These are phyloP conservation scores for Actinernus sp. DNA, from an alignment of 92 coral and sea anemone species.

Conservation along the genomic window DNA sequence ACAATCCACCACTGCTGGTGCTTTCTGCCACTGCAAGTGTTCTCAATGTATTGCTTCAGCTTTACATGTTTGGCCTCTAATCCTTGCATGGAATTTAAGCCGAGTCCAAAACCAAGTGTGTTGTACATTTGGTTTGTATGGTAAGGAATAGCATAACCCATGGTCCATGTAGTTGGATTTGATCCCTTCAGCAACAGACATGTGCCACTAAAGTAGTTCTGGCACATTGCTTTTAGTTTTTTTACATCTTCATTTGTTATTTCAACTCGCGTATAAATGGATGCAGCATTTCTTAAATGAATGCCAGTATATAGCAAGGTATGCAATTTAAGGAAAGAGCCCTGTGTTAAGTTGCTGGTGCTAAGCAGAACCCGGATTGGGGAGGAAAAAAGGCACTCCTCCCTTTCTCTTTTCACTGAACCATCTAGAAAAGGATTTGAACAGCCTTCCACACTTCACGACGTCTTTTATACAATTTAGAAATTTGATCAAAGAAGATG, in stretches of 20 bases:
- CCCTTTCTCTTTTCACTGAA: conserved; percentile 62
- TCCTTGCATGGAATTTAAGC: conserved; percentile 52
- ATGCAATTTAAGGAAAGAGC: conserved; percentile 23
- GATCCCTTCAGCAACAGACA: conserved; percentile 10
- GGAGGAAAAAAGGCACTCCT: no score
- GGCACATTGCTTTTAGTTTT: conserved; percentile 25
- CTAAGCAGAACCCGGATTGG: conserved; percentile 26
- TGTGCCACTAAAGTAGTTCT: conserved; percentile 25
- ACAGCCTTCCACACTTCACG: conserved; percentile 58
- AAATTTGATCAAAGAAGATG: conserved; percentile 36
- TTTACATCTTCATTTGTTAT: conserved; percentile 28
- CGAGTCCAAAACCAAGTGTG: conserved; percentile 46
- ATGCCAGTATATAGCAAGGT: conserved; percentile 18
- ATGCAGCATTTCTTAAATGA: conserved; percentile 41
- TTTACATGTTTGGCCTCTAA: conserved; percentile 62
- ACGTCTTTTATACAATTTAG: conserved; percentile 43
- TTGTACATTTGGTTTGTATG: conserved; percentile 32
- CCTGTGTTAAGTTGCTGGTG: conserved; percentile 17
- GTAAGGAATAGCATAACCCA: conserved; percentile 57
- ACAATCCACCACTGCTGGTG: conserved; percentile 64
- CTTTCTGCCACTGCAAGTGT: conserved; percentile 44
- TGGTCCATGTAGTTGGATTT: conserved; percentile 61
- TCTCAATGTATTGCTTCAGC: conserved; percentile 23
- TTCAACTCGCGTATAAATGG: conserved; percentile 31
- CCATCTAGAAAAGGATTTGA: conserved; percentile 49